phyloP scores from a whole-genome alignment of 2,888 invertebrate genomes.

The Agelastica alni region DNA sequence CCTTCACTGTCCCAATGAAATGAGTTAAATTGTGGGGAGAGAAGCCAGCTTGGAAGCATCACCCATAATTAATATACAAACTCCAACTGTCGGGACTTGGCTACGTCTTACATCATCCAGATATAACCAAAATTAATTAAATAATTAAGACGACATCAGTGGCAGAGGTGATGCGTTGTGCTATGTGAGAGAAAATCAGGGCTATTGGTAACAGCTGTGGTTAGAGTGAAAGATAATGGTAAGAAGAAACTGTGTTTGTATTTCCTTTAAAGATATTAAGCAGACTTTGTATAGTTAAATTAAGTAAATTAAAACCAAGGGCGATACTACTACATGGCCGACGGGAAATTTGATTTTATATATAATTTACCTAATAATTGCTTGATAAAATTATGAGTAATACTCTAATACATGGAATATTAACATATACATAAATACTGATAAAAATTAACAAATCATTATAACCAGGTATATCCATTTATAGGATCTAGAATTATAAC shows the following conservation, averaged over 20 bases:
- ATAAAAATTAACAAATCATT: no score
- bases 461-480: no score
- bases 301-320: no score
- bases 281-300: no score
- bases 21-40: slow-evolving; percentile 24
- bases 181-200: neutral
- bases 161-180: slow-evolving; percentile 13
- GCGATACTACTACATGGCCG: no score
- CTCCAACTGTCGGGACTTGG: slow-evolving; percentile 36
- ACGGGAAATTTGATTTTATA: no score
- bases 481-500: no score
- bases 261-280: neutral
- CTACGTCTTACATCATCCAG: slow-evolving; percentile 38
- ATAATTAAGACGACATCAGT: slow-evolving; percentile 35
- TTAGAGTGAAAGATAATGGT: neutral
- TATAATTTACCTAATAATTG: no score
- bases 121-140: slow-evolving; percentile 40
- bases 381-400: no score
- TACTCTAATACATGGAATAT: no score
- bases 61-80: slow-evolving; percentile 40
- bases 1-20: slow-evolving; percentile 26
- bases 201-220: neutral
- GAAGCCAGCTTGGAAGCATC: slow-evolving; percentile 35
- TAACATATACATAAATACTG: no score
- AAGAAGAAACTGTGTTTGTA: neutral